Base-by-base conservation (phyloP, 2,888 invertebrate species). In the Mimas tiliae region DNA sequence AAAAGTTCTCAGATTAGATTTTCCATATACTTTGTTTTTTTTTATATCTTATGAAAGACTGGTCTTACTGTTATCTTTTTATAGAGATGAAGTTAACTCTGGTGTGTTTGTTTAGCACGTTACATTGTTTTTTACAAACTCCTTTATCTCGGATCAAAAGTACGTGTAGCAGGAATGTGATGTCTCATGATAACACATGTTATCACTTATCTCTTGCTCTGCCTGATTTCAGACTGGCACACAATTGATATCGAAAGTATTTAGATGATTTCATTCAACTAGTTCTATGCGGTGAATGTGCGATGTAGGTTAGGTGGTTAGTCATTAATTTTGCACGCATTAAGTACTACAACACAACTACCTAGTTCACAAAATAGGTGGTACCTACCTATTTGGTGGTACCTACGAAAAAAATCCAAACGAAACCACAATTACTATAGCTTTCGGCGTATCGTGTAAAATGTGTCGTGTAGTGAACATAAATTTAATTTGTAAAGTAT, bases 141-240 rank as follows among this genome's bases (percentile, higher is more conserved):
- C 16, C 70, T 63, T 76, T 80, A 76, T 80, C 76, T 76, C 67
- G 72, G 69, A 27, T 74, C 68, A 62, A 69, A 52, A 67, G 70
- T 71, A 72, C 69, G 64, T 69, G 65, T 70, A 67, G 65, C 68
- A 73, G 70, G 80, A 77, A 80, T 81, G 79, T 73, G 72, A 78
- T 76, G 74, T 74, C 74, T 77, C 74, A 75, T 67, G 80, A 82
- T 84, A 83, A 77, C 65, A 73, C 64, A 65, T 67, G 72, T 82
- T 81, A 83, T 82, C 81, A 65, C 70, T 82, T 81, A 83, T 82
- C 81, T 65, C 70, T 70, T 69, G 69, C 72, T 71, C 76, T 72
- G 73, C 74, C 74, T 73, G 62, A 67, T 67, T 67, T 47, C 21
- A 64, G 63, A 66, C 63, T 67, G 38, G 52, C 78, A 42, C 78